A percentile compares a stretch with the other conserved stretches of the same genome.
Evolutionary conservation across 2,888 invertebrate species (phyloP).

Genomic region (Iphiclides podalirius): DNA sequence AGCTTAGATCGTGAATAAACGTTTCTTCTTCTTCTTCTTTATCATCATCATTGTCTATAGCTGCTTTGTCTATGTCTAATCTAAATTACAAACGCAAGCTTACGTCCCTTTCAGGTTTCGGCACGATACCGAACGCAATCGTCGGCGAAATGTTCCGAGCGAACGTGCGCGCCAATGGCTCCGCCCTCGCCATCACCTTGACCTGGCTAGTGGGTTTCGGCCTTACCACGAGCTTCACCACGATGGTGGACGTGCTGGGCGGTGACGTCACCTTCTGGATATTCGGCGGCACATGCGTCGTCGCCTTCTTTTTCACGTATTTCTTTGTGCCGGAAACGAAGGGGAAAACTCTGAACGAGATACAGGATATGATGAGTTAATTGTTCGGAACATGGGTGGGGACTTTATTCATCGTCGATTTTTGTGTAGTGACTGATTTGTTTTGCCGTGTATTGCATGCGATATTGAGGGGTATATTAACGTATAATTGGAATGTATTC

Average conservation of each 20-base stretch:
- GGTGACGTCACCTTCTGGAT: conserved; percentile 47
- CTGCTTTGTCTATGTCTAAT: too few species aligned
- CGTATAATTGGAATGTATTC: not conserved
- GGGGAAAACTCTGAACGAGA: conserved; percentile 43
- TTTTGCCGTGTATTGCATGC: too few species aligned
- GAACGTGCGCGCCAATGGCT: conserved; percentile 42
- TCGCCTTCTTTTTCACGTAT: conserved; percentile 40
- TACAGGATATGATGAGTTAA: conserved; percentile 45
- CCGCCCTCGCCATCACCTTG: conserved; percentile 40
- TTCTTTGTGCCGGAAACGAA: conserved; percentile 45
- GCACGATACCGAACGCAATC: conserved; percentile 44
- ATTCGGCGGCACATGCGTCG: conserved; percentile 37
- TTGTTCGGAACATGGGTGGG: not conserved
- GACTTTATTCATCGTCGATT: too few species aligned
- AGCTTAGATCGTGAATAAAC: too few species aligned
- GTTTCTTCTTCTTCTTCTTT: too few species aligned
- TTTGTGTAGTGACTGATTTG: too few species aligned
- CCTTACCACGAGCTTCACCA: conserved; percentile 37
- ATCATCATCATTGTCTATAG: too few species aligned
- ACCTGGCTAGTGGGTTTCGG: conserved; percentile 44
- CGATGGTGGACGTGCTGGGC: conserved; percentile 36
- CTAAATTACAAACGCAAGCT: too few species aligned
- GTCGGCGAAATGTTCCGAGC: conserved; percentile 47
- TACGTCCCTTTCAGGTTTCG: conserved; percentile 44
- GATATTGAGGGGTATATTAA: too few species aligned